Conservation (phyloP, 1,140 invertebrate species). For the Potamilus streckersoni region DNA sequence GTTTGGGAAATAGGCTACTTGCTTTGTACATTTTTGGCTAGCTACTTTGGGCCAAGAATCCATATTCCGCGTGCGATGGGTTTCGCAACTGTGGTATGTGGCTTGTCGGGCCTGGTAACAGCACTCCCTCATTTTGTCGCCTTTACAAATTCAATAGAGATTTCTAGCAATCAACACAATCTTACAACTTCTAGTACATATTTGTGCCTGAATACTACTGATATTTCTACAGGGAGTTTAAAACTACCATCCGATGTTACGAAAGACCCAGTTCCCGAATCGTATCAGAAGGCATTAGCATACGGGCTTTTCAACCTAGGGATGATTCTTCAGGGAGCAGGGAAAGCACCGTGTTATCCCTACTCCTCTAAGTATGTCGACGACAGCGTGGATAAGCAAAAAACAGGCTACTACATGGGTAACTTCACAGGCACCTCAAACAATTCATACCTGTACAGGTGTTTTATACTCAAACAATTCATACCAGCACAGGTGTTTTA, state of each 20-base stretch:
- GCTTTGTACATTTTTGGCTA: constrained; percentile 9
- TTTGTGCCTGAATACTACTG: too few relatives aligned
- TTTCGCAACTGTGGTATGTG: constrained; percentile 4
- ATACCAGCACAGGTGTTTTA: too few relatives aligned
- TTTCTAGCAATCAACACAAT: too few relatives aligned
- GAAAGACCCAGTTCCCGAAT: too few relatives aligned
- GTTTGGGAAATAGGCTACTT: constrained; percentile 27
- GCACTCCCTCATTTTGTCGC: constrained; percentile 25
- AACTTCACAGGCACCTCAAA: background rate
- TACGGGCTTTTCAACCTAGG: constrained; percentile 13
- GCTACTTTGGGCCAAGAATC: constrained; percentile 9
- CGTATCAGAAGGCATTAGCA: constrained; percentile 5
- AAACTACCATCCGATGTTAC: too few relatives aligned
- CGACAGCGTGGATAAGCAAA: constrained; percentile 22
- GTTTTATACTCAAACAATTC: too few relatives aligned
- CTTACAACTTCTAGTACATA: too few relatives aligned
- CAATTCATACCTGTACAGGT: too few relatives aligned
- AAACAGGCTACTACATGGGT: constrained; percentile 28
- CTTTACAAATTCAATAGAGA: background rate
- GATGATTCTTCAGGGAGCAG: constrained; percentile 20
- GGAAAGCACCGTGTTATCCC: constrained; percentile 23
- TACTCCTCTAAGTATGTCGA: constrained; percentile 24
- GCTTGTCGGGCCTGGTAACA: constrained; percentile 9
- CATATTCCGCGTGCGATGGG: constrained; percentile 16
- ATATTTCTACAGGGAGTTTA: too few relatives aligned